Conservation (phyloP, 2,888 invertebrate species). For the Cataglyphis cursor region DNA sequence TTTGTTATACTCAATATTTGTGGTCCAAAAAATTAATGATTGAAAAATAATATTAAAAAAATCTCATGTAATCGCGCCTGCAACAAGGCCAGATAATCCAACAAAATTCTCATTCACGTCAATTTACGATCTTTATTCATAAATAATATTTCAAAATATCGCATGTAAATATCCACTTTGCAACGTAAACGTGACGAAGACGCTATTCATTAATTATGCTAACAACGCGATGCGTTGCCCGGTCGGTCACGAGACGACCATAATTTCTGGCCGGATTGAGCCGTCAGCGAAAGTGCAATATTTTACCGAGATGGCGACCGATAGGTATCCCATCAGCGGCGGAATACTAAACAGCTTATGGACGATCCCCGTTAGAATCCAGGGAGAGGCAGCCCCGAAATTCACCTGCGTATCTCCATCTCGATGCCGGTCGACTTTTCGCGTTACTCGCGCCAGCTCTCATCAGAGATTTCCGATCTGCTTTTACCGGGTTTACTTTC, state of each 20-base stretch:
- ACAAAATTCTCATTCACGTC: constrained; percentile 17
- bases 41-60: constrained; percentile 5
- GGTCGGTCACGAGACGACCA: constrained; percentile 55
- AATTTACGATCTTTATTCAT: constrained; percentile 24
- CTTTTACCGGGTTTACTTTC: constrained; percentile 20
- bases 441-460: constrained; percentile 59
- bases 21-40: background rate
- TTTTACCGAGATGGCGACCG: constrained; percentile 82
- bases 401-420: constrained; percentile 76
- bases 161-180: constrained; percentile 47
- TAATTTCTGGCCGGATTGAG: constrained; percentile 82
- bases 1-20: background rate
- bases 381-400: constrained; percentile 23
- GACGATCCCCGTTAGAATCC: constrained; percentile 61
- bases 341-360: constrained; percentile 82
- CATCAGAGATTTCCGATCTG: constrained; percentile 63
- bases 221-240: constrained; percentile 36
- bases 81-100: background rate
- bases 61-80: background rate
- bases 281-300: constrained; percentile 83
- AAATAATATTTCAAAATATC: constrained; percentile 34
- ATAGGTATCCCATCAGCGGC: constrained; percentile 80
- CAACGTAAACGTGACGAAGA: constrained; percentile 40
- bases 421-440: constrained; percentile 75
- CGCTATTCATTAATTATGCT: constrained; percentile 46